Percentiles rank a stretch among this genome's conserved stretches.
phyloP scores from a whole-genome alignment of 2,797 vertebrate species.

The Phataginus tricuspis region DNA sequence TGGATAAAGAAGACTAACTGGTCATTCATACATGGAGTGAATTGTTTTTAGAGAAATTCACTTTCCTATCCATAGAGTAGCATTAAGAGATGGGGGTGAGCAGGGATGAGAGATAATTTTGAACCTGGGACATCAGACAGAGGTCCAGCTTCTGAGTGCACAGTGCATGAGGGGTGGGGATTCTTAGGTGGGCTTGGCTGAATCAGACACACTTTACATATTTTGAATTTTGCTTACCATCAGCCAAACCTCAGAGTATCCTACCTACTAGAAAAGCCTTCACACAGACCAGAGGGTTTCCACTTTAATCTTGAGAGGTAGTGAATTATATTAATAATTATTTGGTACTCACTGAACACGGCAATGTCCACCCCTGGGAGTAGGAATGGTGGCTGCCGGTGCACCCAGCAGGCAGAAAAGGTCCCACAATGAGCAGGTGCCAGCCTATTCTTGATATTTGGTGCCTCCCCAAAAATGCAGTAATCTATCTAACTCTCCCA shows the following conservation, averaged over 20 bases:
- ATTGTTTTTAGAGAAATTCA: not conserved
- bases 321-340: not conserved
- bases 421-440: not conserved
- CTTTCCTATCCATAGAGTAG: not conserved
- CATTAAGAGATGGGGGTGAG: not conserved
- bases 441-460: not conserved
- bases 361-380: not conserved
- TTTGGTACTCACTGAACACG: not conserved
- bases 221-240: not conserved
- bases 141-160: not conserved
- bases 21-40: not conserved
- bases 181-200: not conserved
- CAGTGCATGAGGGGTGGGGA: not conserved
- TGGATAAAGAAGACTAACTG: not conserved
- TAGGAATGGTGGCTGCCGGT: not conserved
- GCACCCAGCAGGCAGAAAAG: not conserved
- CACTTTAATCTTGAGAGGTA: not conserved
- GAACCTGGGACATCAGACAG: not conserved
- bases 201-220: not conserved
- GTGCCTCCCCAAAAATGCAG: not conserved
- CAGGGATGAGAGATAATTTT: not conserved
- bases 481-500: not conserved
- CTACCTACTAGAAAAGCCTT: not conserved
- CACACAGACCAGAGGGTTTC: not conserved
- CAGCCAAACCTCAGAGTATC: not conserved